Percentiles rank a stretch among this genome's conserved stretches.
Evolutionary conservation across 1,140 invertebrate genomes (phyloP).

Genomic region (Panagrolaimus sp.): DNA sequence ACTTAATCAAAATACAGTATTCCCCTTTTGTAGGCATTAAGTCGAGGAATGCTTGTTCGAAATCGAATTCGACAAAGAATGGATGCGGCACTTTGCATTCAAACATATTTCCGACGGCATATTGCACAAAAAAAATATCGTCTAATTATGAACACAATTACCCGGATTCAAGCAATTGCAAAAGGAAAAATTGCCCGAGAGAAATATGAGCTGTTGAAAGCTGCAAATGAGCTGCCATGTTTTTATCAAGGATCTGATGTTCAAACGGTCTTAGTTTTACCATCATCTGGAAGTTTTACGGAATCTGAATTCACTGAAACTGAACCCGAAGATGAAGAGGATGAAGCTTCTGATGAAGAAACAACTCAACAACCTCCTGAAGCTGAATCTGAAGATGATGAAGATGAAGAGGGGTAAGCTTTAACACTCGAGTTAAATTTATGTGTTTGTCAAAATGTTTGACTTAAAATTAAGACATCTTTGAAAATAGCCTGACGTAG

Average conservation of each 20-base stretch:
- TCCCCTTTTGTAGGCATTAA: slow-evolving; percentile 63
- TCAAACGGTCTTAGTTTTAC: slow-evolving; percentile 18
- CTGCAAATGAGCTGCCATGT: background rate
- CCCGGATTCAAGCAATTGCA: slow-evolving; percentile 68
- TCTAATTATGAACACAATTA: slow-evolving; percentile 65
- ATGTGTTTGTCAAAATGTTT: no score
- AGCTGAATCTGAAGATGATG: slow-evolving; percentile 33
- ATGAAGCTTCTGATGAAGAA: slow-evolving; percentile 24
- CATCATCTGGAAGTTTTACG: slow-evolving; percentile 13
- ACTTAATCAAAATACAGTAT: background rate
- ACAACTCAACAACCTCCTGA: background rate
- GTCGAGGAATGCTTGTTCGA: slow-evolving; percentile 60
- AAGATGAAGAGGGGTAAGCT: slow-evolving; percentile 31
- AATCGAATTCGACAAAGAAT: slow-evolving; percentile 60
- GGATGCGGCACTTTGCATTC: slow-evolving; percentile 71
- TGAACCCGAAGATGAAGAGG: slow-evolving; percentile 33
- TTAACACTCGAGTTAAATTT: background rate
- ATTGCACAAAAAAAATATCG: slow-evolving; percentile 68
- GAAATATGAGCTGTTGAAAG: slow-evolving; percentile 13
- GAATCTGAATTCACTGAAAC: background rate
- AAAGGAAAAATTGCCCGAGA: slow-evolving; percentile 49
- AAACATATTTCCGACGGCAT: slow-evolving; percentile 71
- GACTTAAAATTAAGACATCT: no score
- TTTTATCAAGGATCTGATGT: slow-evolving; percentile 17
- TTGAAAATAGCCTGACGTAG: no score